Evolutionary conservation across 2,113 vertebrate species (phyloP), one percentile per base, ranked within the genome.

Genomic region (Hepsetus odoe): DNA sequence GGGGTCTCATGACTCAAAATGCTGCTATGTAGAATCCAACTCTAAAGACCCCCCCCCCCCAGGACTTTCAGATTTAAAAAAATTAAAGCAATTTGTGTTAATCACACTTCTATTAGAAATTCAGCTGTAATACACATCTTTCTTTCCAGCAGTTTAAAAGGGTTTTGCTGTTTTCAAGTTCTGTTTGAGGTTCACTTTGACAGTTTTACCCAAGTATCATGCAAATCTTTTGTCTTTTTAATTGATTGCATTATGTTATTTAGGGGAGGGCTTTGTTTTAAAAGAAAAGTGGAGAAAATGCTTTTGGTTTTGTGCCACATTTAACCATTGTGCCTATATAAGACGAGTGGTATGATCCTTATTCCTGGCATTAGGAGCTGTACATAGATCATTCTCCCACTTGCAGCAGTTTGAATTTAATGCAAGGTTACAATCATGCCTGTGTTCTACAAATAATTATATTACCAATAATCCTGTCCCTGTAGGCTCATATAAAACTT

Each of bases 281-380:
- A 64, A 49, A 9, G 24, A 53, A 35, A 49, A 75, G 14, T n/a
- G 24, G 18, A 10, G 30, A 10, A 0, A 72, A 32, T 32, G 40
- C 24, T 68, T 51, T 68, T 20, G 30, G 44, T 35, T 62, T 33
- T 76, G 74, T 80, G 83, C 83, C 80, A 82, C 76, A 82, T 82
- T 82, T 72, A 64, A 82, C 83, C 83, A 66, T 82, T 80, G 83
- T 85, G 83, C 83, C 83, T 85, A 85, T 59, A 84, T 44, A 74
- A 68, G 46, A 56, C 12, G 7, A 77, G 71, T 69, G 62, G 51
- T 16, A 38, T 73, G 20, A 35, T 66, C 74, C 44, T 61, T 53
- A 26, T 44, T 74, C 32, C 35, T 22, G 58, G 32, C 51, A 30
- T 79, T 62, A 68, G 22, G 33, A 77, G 55, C 61, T 73, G 22